phyloP scores from a whole-genome alignment of 1,140 invertebrate genomes.

The Lepidurus couesii region DNA sequence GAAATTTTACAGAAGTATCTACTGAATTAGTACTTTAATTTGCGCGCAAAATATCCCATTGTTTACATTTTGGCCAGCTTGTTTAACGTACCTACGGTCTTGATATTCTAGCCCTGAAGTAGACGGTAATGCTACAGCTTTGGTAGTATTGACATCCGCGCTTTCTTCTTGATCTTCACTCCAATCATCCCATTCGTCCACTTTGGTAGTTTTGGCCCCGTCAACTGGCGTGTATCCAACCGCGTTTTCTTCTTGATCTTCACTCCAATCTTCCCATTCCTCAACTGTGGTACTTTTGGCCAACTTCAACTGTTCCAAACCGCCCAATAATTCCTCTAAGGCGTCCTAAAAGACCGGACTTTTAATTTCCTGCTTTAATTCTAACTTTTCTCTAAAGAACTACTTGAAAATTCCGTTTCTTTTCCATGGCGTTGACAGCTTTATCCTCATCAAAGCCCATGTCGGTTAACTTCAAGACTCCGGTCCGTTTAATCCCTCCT shows the following conservation, averaged over 20 bases:
- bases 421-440: not conserved
- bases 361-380: too few relatives aligned
- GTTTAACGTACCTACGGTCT: too few relatives aligned
- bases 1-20: too few relatives aligned
- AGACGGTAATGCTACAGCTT: too few relatives aligned
- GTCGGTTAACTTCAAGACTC: not conserved
- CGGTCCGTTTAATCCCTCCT: not conserved
- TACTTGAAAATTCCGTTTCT: not conserved
- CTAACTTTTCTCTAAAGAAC: too few relatives aligned
- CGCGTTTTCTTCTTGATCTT: not conserved
- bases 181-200: not conserved
- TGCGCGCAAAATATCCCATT: too few relatives aligned
- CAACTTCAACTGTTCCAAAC: not conserved
- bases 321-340: not conserved
- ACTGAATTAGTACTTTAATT: too few relatives aligned
- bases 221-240: not conserved
- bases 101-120: too few relatives aligned
- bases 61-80: too few relatives aligned
- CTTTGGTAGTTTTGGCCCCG: not conserved
- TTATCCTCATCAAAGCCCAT: not conserved
- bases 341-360: not conserved
- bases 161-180: too few relatives aligned
- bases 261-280: not conserved
- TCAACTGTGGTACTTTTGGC: not conserved
- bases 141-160: too few relatives aligned